Conservation (phyloP, 2,797 vertebrate species). For the Sternarchorhynchus goeldii region DNA sequence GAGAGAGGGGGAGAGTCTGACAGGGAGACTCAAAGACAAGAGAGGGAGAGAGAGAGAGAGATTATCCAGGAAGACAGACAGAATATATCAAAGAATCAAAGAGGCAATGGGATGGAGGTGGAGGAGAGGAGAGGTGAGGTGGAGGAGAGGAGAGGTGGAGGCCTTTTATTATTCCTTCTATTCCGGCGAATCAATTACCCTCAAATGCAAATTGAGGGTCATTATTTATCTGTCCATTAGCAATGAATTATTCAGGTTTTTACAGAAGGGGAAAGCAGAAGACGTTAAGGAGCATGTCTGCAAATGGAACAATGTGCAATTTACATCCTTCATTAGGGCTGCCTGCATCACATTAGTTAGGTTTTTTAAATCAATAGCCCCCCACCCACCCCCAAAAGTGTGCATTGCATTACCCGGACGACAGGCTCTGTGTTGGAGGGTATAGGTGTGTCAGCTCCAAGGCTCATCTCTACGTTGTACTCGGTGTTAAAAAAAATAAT, state of each 20-base stretch:
- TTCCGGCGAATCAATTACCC: constrained; percentile 72
- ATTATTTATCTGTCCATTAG: constrained; percentile 78
- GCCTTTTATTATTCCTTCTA: constrained; percentile 63
- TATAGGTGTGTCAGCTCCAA: constrained; percentile 15
- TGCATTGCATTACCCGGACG: constrained; percentile 32
- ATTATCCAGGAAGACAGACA: background rate
- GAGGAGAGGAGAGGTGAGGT: constrained; percentile 30
- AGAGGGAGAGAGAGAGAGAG: constrained; percentile 30
- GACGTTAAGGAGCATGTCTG: constrained; percentile 54
- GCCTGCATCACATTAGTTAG: constrained; percentile 72
- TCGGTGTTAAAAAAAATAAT: constrained; percentile 44
- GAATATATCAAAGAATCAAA: constrained; percentile 31
- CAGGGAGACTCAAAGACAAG: constrained; percentile 13
- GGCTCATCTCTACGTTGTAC: constrained; percentile 33
- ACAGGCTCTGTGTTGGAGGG: constrained; percentile 9
- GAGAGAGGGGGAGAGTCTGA: background rate
- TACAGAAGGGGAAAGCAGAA: constrained; percentile 56
- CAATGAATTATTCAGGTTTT: constrained; percentile 74
- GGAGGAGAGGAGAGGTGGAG: constrained; percentile 35
- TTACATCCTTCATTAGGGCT: constrained; percentile 72
- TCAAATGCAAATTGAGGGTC: constrained; percentile 68
- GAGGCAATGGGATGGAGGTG: constrained; percentile 28
- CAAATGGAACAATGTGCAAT: constrained; percentile 72
- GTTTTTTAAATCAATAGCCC: constrained; percentile 69
- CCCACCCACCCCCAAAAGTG: constrained; percentile 29